Percentiles rank a stretch among this genome's conserved stretches.
These are phyloP conservation scores for Bombyx mori DNA, from an alignment of 1,140 invertebrate genomes.

Conservation along the genomic window DNA sequence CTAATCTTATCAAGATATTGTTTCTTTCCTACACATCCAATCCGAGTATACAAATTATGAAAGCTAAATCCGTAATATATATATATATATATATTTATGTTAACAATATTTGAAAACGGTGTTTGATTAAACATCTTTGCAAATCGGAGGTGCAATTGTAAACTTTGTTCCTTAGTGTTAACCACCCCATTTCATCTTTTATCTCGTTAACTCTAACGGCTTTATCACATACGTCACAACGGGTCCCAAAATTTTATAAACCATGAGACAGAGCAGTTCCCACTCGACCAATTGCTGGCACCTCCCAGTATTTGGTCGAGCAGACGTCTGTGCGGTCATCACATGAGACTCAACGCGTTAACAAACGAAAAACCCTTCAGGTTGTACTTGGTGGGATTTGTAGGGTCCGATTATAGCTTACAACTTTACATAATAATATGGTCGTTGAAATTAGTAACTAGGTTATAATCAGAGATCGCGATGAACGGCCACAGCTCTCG, in stretches of 20 bases:
- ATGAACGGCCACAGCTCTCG: slow-evolving; percentile 46
- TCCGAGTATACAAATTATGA: too few relatives aligned
- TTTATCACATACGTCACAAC: slow-evolving; percentile 51
- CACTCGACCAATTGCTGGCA: slow-evolving; percentile 34
- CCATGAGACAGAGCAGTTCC: slow-evolving; percentile 58
- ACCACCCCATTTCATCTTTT: slow-evolving; percentile 12
- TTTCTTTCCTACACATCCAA: too few relatives aligned
- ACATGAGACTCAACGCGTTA: slow-evolving; percentile 43
- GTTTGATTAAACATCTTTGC: too few relatives aligned
- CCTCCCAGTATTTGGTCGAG: too few relatives aligned
- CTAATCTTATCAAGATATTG: too few relatives aligned
- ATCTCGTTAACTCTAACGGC: slow-evolving; percentile 14
- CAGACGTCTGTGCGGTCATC: slow-evolving; percentile 54
- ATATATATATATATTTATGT: too few relatives aligned
- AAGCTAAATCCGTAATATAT: too few relatives aligned
- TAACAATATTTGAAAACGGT: too few relatives aligned
- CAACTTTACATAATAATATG: slow-evolving; percentile 19
- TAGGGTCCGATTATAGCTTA: too few relatives aligned
- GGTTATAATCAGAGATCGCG: slow-evolving; percentile 47
- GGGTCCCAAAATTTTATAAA: slow-evolving; percentile 55
- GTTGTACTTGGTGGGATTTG: neutral
- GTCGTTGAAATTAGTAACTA: slow-evolving; percentile 51
- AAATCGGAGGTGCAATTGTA: too few relatives aligned
- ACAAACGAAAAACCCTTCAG: slow-evolving; percentile 18
- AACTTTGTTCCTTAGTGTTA: too few relatives aligned